phyloP scores from a whole-genome alignment of 2,888 invertebrate species.

The Thelaira solivaga region DNA sequence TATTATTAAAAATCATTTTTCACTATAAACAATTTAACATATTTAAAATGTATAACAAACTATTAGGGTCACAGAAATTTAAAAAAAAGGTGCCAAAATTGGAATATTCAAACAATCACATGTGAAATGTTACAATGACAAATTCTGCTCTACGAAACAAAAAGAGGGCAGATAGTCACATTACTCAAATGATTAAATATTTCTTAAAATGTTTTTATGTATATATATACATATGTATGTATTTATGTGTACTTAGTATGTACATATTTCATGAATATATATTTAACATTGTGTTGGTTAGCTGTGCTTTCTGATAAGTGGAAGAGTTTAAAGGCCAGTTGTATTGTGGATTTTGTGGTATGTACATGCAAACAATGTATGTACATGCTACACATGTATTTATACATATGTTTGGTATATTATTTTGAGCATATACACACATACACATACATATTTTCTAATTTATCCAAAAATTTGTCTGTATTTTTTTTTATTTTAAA shows the following conservation, averaged over 20 bases:
- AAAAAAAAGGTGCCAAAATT: not conserved
- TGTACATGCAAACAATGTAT: too few relatives aligned
- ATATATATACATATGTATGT: too few relatives aligned
- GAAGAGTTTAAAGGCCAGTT: not conserved
- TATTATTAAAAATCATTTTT: not conserved
- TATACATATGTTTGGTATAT: too few relatives aligned
- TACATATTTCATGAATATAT: too few relatives aligned
- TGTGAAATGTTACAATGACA: not conserved
- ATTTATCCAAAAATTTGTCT: too few relatives aligned
- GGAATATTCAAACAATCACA: not conserved
- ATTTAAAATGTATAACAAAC: slow-evolving; percentile 49
- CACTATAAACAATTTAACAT: not conserved
- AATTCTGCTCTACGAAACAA: slow-evolving; percentile 18
- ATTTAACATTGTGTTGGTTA: too few relatives aligned
- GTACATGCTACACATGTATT: too few relatives aligned
- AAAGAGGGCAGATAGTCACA: not conserved
- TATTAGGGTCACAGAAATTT: slow-evolving; percentile 34
- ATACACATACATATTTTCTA: too few relatives aligned
- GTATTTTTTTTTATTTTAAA: not conserved
- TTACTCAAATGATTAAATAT: not conserved
- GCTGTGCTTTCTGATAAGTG: too few relatives aligned
- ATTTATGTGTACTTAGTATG: too few relatives aligned
- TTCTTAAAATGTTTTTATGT: not conserved
- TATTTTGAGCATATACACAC: too few relatives aligned
- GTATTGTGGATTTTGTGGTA: too few relatives aligned